Percentiles rank a stretch among this genome's conserved stretches.
These are phyloP conservation scores for Lateolabrax maculatus DNA, from an alignment of 2,797 vertebrate genomes.

Conservation along the genomic window DNA sequence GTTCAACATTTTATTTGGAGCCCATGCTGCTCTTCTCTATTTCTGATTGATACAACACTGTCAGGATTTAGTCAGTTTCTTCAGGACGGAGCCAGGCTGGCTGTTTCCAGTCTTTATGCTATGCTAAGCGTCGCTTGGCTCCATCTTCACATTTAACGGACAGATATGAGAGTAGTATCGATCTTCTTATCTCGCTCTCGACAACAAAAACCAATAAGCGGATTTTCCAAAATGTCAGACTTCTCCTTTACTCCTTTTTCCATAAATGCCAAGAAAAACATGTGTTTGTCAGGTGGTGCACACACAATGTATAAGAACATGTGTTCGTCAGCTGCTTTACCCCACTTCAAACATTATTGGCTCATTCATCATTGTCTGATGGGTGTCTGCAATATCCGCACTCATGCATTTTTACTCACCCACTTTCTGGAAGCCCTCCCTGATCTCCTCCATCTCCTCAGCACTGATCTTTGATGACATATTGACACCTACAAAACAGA, in stretches of 20 bases:
- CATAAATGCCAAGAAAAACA: not conserved
- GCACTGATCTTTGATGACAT: constrained; percentile 91
- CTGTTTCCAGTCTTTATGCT: not conserved
- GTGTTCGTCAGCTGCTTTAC: constrained; percentile 6
- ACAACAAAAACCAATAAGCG: too few relatives aligned
- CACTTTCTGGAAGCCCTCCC: constrained; percentile 93
- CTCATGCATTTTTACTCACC: constrained; percentile 84
- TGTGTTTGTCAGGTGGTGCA: constrained; percentile 27
- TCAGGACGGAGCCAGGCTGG: not conserved
- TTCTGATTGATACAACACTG: too few relatives aligned
- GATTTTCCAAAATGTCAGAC: not conserved
- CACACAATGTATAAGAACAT: not conserved
- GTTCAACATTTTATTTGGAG: not conserved
- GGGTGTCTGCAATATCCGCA: not conserved
- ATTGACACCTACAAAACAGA: constrained; percentile 39
- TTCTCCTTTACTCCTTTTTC: not conserved
- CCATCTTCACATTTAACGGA: not conserved
- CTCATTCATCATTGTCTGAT: not conserved
- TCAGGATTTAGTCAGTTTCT: not conserved
- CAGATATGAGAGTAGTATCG: not conserved
- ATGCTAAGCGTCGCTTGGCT: not conserved
- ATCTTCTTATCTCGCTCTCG: not conserved
- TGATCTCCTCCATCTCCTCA: constrained; percentile 95
- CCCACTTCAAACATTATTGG: not conserved
- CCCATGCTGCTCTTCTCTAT: not conserved